Evolutionary conservation across 2,888 invertebrate genomes (phyloP).

Genomic region (Megaustenia siamemsis): DNA sequence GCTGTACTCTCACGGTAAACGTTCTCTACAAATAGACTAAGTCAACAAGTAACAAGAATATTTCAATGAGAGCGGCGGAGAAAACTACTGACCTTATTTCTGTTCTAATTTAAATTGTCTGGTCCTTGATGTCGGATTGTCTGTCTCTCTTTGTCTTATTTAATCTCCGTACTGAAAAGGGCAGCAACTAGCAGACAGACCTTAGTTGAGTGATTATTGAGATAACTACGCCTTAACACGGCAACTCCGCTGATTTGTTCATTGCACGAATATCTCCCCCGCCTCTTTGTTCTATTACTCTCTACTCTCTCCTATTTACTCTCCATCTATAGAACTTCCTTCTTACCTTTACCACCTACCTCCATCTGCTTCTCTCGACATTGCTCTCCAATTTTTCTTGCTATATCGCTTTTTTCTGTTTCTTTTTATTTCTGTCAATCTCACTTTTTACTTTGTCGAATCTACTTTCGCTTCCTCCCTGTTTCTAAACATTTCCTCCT

Average conservation of each 20-base stretch:
- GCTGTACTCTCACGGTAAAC: not conserved
- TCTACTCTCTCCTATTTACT: no score
- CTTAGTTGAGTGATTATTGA: not conserved
- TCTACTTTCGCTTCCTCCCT: no score
- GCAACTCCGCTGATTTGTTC: not conserved
- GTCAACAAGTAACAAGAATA: not conserved
- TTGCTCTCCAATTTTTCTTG: no score
- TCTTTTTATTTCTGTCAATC: no score
- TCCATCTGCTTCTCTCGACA: no score
- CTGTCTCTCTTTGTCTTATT: not conserved
- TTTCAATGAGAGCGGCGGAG: not conserved
- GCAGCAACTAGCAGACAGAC: not conserved
- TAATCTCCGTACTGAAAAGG: not conserved
- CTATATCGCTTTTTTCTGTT: no score
- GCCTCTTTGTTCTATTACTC: not conserved
- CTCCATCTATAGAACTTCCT: no score
- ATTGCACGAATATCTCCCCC: not conserved
- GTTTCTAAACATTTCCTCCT: no score
- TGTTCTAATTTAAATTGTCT: slow-evolving; percentile 25
- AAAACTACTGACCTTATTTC: slow-evolving; percentile 1
- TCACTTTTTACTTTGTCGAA: no score
- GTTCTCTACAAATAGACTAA: not conserved
- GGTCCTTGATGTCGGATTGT: not conserved
- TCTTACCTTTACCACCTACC: no score
- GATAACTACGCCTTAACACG: not conserved